These are phyloP conservation scores for Cygnus atratus DNA, from an alignment of 2,113 vertebrate species.

Conservation along the genomic window DNA sequence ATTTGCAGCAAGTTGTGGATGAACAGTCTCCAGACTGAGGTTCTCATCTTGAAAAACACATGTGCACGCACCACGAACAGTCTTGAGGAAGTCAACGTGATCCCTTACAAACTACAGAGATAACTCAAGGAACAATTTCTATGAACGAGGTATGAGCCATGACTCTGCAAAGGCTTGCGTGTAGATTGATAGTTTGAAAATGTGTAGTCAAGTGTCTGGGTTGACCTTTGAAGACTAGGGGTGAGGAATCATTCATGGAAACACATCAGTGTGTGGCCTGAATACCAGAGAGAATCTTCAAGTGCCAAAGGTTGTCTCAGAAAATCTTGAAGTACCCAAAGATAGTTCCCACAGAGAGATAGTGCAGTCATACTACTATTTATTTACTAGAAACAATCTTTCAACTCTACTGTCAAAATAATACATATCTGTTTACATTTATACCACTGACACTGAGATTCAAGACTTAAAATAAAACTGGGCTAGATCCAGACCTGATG, in stretches of 20 bases:
- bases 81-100: neutral
- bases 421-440: neutral
- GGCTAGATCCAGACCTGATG: neutral
- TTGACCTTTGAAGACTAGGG: neutral
- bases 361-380: constrained; percentile 14
- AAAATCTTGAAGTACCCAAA: neutral
- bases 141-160: neutral
- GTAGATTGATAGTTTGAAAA: neutral
- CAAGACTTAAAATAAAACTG: neutral
- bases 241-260: neutral
- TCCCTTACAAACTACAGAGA: neutral
- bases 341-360: neutral
- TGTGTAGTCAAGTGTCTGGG: neutral
- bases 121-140: neutral
- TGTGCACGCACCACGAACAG: neutral
- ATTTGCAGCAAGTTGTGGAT: neutral
- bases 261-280: neutral
- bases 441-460: neutral
- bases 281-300: neutral
- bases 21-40: neutral
- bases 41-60: neutral
- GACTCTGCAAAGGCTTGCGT: neutral
- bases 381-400: constrained; percentile 33
- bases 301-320: neutral
- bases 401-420: constrained; percentile 8